phyloP scores from a whole-genome alignment of 2,888 invertebrate genomes.

The Lycocerus yunnanus region DNA sequence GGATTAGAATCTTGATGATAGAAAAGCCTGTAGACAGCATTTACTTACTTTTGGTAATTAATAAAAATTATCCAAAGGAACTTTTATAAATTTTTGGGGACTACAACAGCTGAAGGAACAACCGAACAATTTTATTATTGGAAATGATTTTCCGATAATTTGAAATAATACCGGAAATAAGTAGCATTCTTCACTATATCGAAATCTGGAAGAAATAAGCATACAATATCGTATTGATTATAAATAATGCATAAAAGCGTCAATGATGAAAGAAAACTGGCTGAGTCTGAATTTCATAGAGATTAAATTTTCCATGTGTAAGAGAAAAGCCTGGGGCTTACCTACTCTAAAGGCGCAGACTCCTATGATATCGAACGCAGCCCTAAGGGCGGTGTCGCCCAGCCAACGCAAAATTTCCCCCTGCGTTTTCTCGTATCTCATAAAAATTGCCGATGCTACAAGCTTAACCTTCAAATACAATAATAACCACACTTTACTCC shows the following conservation, averaged over 20 bases:
- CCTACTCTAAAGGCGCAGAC: slow-evolving; percentile 41
- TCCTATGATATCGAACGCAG: slow-evolving; percentile 49
- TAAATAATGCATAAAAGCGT: neutral
- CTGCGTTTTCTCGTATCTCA: slow-evolving; percentile 13
- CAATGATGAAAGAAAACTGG: slow-evolving; percentile 14
- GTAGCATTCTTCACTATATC: neutral
- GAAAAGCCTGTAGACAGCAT: too few relatives aligned
- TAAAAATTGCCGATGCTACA: slow-evolving; percentile 20
- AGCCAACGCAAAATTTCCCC: slow-evolving; percentile 43
- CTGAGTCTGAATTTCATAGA: slow-evolving; percentile 10
- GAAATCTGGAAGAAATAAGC: neutral
- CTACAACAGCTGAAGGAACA: neutral
- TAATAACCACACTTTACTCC: slow-evolving; percentile 8
- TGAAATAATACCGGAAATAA: neutral
- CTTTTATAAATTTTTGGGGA: neutral
- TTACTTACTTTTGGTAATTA: neutral
- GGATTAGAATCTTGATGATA: too few relatives aligned
- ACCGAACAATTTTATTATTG: neutral
- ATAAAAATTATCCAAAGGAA: neutral
- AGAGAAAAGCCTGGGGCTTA: slow-evolving; percentile 33
- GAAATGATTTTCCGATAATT: neutral
- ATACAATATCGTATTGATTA: neutral
- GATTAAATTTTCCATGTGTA: slow-evolving; percentile 27
- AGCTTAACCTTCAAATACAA: slow-evolving; percentile 12
- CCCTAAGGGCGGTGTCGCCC: slow-evolving; percentile 49